A percentile compares a stretch with the other conserved stretches of the same genome.
Conservation (phyloP, 2,888 invertebrate species). For the Dromius quadrimaculatus region DNA sequence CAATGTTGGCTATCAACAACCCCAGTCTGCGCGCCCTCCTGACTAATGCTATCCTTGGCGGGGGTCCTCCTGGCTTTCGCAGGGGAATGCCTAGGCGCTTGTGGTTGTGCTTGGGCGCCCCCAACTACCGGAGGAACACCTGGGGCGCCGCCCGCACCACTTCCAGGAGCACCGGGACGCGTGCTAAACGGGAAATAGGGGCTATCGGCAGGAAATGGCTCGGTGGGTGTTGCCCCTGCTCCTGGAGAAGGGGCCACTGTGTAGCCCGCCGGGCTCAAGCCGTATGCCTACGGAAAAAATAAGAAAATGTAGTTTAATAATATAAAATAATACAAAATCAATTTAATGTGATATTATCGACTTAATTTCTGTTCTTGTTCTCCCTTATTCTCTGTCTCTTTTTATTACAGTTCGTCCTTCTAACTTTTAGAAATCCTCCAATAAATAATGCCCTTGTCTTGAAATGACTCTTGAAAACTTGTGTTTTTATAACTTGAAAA, state of each 20-base stretch:
- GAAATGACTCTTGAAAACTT: slow-evolving; percentile 52
- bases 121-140: slow-evolving; percentile 70
- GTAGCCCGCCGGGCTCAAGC: slow-evolving; percentile 66
- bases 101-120: slow-evolving; percentile 66
- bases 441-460: slow-evolving; percentile 52
- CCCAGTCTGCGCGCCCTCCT: background rate
- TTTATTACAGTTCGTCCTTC: too few species aligned
- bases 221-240: slow-evolving; percentile 67
- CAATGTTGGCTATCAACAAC: slow-evolving; percentile 63
- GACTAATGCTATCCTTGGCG: slow-evolving; percentile 20
- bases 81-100: slow-evolving; percentile 61
- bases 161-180: slow-evolving; percentile 67
- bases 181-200: slow-evolving; percentile 77
- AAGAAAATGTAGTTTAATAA: slow-evolving; percentile 14
- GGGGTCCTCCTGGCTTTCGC: slow-evolving; percentile 55
- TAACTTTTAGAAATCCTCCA: slow-evolving; percentile 45
- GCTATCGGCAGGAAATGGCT: slow-evolving; percentile 73
- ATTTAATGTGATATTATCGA: too few species aligned
- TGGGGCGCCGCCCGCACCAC: slow-evolving; percentile 65
- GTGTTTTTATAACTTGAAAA: slow-evolving; percentile 59
- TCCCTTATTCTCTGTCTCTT: too few species aligned
- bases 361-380: too few species aligned
- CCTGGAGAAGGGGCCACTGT: slow-evolving; percentile 53
- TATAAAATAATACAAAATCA: too few species aligned
- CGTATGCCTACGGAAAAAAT: slow-evolving; percentile 64